These are phyloP conservation scores for Leucoraja erinaceus DNA, from an alignment of 2,113 vertebrate genomes.

Conservation along the genomic window DNA sequence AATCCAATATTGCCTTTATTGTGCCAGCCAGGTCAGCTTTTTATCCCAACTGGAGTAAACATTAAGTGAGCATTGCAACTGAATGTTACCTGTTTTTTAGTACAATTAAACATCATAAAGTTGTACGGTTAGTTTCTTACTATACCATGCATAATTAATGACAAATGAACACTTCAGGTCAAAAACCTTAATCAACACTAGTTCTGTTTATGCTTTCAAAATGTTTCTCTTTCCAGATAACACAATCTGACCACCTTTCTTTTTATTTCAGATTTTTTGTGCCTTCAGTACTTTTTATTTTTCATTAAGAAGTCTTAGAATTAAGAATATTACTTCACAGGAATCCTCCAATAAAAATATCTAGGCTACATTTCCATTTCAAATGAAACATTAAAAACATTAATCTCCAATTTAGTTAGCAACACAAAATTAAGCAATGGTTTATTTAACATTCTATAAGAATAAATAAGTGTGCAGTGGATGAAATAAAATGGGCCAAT, in stretches of 20 bases:
- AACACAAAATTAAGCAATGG: not conserved
- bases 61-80: not conserved
- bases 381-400: not conserved
- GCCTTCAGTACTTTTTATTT: too few relatives aligned
- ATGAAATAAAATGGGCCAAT: not conserved
- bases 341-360: not conserved
- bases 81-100: not conserved
- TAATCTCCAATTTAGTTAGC: not conserved
- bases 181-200: not conserved
- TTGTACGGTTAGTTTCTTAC: not conserved
- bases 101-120: not conserved
- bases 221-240: too few relatives aligned
- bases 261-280: too few relatives aligned
- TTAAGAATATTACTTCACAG: not conserved
- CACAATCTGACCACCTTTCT: too few relatives aligned
- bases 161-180: not conserved
- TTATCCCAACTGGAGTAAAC: not conserved
- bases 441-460: not conserved
- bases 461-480: not conserved
- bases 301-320: not conserved
- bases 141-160: not conserved
- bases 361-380: not conserved
- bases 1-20: too few relatives aligned
- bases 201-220: too few relatives aligned
- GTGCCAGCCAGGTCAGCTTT: too few relatives aligned